Evolutionary conservation across 2,888 invertebrate genomes (phyloP), one percentile per base, ranked within the genome.

Genomic region (Muschampia plurimacula): DNA sequence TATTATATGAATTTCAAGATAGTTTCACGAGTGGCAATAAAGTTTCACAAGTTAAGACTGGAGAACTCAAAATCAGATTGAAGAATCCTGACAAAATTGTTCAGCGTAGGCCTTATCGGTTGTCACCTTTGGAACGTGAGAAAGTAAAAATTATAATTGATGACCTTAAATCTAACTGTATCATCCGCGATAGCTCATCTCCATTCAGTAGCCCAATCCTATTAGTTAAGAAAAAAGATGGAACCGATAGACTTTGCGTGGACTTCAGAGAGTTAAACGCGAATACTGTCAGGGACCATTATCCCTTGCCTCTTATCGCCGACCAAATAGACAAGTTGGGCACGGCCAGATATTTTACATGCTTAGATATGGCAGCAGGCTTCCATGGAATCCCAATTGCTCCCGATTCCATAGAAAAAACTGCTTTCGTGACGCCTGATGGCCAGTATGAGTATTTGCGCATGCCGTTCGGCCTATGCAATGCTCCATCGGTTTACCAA

Each of bases 221-320:
- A 28, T 55, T 55, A 55, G 81, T 80, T 0, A 79, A 80, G 60
- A 81, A 83, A 66, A 78, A 80, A 28, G 78, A 82, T 65, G 81
- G 82, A 0, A 75, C 80, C 0, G 80, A 81, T 64, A 73, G 81
- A 15, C 75, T 83, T 39, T 82, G 81, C 60, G 76, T 74, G 7
- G 83, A 83, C 62, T 81, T 72, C 55, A 62, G 80, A 0, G 79
- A 80, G 28, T 59, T 80, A 8, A 81, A 80, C 39, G 32, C 60
- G 0, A 81, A 79, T 65, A 81, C 79, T 5, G 8, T 77, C 0
- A 60, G 78, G 3, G 78, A 80, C 62, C 72, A 77, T 64, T 80
- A 75, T 22, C 80, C 80, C 0, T 70, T 80, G 2, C 78, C 79
- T 8, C 13, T 75, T 8, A 75, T 75, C 8, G 55, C 72, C 0